Percentiles rank a stretch among this genome's conserved stretches.
These are phyloP conservation scores for Embidobia sp. DNA, from an alignment of 2,888 invertebrate genomes.

Conservation along the genomic window DNA sequence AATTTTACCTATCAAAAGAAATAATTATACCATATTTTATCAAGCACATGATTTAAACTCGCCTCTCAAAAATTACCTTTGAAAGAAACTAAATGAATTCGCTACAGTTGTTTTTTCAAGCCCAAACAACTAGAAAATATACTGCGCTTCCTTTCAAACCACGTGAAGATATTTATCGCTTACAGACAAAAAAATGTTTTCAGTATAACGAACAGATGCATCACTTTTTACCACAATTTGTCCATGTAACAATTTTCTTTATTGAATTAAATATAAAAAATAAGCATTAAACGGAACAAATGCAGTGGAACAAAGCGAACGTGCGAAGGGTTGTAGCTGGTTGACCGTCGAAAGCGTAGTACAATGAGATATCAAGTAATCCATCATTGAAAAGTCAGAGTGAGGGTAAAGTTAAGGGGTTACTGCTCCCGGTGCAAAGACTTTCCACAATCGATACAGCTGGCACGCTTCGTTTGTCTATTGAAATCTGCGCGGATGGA, in stretches of 20 bases:
- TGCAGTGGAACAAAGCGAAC: slow-evolving; percentile 63
- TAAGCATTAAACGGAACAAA: slow-evolving; percentile 21
- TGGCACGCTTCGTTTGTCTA: slow-evolving; percentile 51
- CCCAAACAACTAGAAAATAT: too few relatives aligned
- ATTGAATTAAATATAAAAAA: slow-evolving; percentile 14
- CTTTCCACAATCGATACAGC: slow-evolving; percentile 45
- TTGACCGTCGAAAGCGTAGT: slow-evolving; percentile 68
- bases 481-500: slow-evolving; percentile 35
- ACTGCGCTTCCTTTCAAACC: too few relatives aligned
- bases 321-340: slow-evolving; percentile 65
- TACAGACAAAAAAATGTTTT: too few relatives aligned
- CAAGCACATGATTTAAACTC: too few relatives aligned
- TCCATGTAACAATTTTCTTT: neutral
- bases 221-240: too few relatives aligned
- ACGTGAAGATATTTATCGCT: too few relatives aligned
- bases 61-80: too few relatives aligned
- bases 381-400: slow-evolving; percentile 73
- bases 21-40: too few relatives aligned
- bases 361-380: slow-evolving; percentile 73
- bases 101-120: too few relatives aligned
- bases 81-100: too few relatives aligned
- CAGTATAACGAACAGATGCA: too few relatives aligned
- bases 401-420: slow-evolving; percentile 72
- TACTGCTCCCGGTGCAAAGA: slow-evolving; percentile 29
- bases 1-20: too few relatives aligned